Base-by-base conservation (phyloP, 2,797 vertebrate species). In the Holocentrus rufus region DNA sequence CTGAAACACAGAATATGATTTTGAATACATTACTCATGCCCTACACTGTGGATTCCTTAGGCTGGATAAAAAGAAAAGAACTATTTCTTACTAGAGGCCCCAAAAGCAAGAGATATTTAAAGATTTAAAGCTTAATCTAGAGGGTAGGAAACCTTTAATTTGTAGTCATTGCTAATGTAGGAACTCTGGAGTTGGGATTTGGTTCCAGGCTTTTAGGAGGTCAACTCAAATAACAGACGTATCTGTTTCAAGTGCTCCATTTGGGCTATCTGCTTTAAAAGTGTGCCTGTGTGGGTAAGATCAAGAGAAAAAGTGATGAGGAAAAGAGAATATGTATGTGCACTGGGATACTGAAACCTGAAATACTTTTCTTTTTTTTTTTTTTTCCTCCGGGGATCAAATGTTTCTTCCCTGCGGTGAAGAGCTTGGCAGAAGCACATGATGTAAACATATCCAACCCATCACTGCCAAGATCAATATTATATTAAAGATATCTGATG, bases 101-200 rank as follows among this genome's bases (percentile, higher is more conserved):
- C 42, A 22, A 25, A 65, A 18, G 25, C 7, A 36, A 66, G 46
- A 30, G 14, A 60, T 5, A 62, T 69, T 50, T 39, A 52, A 78
- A 20, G 68, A 68, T 72, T 80, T 80, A 42, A 66, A 81, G 57
- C 56, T 54, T 54, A 60, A 80, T 76, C 74, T 54, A 68, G 30
- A 69, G 49, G 60, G 13, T 13, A 79, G 81, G 81, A 85, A 87
- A 81, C 76, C 68, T 71, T 87, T 74, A 39, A 85, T 90, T 90
- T 88, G 83, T 87, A 70, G 81, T 84, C 67, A 79, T 82, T 83
- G 81, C 71, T 90, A 85, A 90, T 89, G 81, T 69, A 87, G 65
- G 58, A 76, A 74, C 53, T 66, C 18, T 5, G 22, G 25, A 79
- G 59, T 63, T 76, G 59, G 70, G 77, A 72, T 84, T 80, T 82